Conservation (phyloP, 2,888 invertebrate species). For the Mantis religiosa region DNA sequence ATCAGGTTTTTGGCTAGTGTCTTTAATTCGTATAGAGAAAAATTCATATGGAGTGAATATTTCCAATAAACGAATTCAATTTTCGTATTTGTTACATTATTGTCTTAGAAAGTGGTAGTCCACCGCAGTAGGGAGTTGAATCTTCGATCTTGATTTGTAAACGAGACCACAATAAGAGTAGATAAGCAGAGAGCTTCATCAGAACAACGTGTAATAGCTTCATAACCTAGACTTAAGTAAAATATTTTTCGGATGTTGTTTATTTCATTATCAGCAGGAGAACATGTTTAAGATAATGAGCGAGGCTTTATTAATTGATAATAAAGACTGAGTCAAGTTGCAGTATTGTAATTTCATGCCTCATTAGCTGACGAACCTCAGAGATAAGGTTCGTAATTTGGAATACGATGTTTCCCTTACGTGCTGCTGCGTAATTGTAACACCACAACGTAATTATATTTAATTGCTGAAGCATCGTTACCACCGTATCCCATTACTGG, state of each 20-base stretch:
- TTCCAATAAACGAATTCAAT: no score
- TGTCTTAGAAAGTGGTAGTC: no score
- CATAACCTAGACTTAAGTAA: not conserved
- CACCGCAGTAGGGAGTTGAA: no score
- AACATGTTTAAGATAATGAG: not conserved
- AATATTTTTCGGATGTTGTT: not conserved
- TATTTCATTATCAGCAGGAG: not conserved
- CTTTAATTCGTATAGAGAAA: no score
- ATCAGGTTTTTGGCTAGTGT: no score
- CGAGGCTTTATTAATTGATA: not conserved
- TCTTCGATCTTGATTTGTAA: no score
- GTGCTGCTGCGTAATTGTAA: not conserved
- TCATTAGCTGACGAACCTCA: not conserved
- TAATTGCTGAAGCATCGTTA: not conserved
- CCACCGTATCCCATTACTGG: no score
- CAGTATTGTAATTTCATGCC: constrained; percentile 3
- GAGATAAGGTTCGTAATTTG: not conserved
- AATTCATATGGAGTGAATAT: no score
- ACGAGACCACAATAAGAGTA: not conserved
- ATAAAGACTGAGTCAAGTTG: not conserved
- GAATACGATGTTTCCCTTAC: not conserved
- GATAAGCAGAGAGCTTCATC: not conserved
- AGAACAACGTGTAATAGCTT: not conserved
- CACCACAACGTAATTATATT: not conserved
- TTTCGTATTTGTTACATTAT: no score